Conservation (phyloP, 2,888 invertebrate genomes). For the Melipona beecheii region DNA sequence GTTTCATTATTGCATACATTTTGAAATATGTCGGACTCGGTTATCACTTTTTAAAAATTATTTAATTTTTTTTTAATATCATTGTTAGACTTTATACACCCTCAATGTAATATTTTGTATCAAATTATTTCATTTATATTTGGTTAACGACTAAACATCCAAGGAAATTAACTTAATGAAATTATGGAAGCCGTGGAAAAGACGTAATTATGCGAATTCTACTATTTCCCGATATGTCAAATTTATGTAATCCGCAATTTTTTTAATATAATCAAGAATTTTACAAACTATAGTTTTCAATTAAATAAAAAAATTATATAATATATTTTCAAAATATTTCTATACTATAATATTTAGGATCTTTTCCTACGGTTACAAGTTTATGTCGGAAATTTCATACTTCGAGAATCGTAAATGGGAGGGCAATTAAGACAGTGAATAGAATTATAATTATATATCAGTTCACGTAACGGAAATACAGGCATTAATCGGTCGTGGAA, state of each 20-base stretch:
- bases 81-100: not conserved
- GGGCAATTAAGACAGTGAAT: not conserved
- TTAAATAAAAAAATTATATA: not conserved
- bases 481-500: conserved; percentile 17
- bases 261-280: not conserved
- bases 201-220: conserved; percentile 52
- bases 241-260: conserved; percentile 30
- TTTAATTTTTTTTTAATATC: not conserved
- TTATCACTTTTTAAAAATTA: not conserved
- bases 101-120: not conserved
- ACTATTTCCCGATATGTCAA: conserved; percentile 43
- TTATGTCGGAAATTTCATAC: not conserved
- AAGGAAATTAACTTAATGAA: conserved; percentile 57
- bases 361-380: not conserved
- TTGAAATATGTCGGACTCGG: not conserved
- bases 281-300: not conserved
- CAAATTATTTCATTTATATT: conserved; percentile 12
- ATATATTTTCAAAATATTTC: not conserved
- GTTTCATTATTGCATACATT: not conserved
- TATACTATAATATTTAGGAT: not conserved
- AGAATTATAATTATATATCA: not conserved
- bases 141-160: conserved; percentile 11
- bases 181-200: conserved; percentile 65
- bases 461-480: not conserved
- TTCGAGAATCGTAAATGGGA: not conserved